Evolutionary conservation across 2,797 vertebrate species (phyloP), one percentile per base, ranked within the genome.

Genomic region (Muscicapa striata): DNA sequence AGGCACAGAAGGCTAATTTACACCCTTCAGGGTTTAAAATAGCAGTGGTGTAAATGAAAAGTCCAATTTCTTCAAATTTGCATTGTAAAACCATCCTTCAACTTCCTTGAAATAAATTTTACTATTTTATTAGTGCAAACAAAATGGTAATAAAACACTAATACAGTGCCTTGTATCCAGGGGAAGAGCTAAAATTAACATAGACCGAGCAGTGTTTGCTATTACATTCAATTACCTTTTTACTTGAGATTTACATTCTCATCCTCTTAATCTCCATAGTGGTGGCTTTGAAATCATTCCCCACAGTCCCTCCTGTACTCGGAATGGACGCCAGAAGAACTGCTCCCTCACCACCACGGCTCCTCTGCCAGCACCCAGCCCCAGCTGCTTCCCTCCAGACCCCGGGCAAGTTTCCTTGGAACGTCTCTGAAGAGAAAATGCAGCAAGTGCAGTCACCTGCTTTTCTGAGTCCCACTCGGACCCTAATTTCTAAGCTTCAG

Each of bases 171-270:
- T 98, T 98, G 98, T 98, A 98, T 98, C 98, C 97, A 98, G 97
- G 97, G 98, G 98, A 98, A 98, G 98, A 98, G 97, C 97, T 98
- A 98, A 98, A 98, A 98, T 98, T 98, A 98, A 98, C 98, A 98
- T 97, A 98, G 98, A 97, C 98, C 96, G 94, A 97, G 97, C 98
- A 97, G 97, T 98, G 98, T 98, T 98, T 98, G 98, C 98, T 98
- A 98, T 98, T 98, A 98, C 98, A 98, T 98, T 98, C 98, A 98
- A 98, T 98, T 98, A 98, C 98, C 98, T 98, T 98, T 98, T 98
- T 98, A 98, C 97, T 98, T 98, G 98, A 98, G 98, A 98, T 98
- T 98, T 98, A 98, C 98, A 98, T 97, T 98, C 98, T 98, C 98
- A 98, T 98, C 97, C 97, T 97, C 96, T 98, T 98, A 98, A 98